Evolutionary conservation across 2,113 vertebrate species (phyloP), one percentile per base, ranked within the genome.

Genomic region (Oceanites oceanicus): DNA sequence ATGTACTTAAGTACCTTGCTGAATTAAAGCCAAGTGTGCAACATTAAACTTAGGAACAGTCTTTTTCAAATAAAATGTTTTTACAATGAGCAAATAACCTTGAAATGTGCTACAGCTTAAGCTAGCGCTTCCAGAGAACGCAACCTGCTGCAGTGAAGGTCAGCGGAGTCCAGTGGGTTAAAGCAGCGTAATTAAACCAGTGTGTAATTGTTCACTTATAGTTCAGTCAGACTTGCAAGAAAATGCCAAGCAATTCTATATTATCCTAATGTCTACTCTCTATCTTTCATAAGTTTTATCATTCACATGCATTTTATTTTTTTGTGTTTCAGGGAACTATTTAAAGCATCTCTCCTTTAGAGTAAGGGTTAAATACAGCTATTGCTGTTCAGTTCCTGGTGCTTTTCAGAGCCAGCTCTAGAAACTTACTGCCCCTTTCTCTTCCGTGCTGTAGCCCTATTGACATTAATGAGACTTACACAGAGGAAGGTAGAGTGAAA

Each of bases 101-200:
- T 15, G 2, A 94, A 94, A 94, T 29, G 20, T 40, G 61, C 82
- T 90, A 36, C 44, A 75, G 44, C 42, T 85, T 47, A 49, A 84
- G 40, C 9, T 15, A 49, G 42, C 2, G 1, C 50, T 73, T 93
- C 29, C 86, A 88, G 74, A 82, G 66, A 53, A 62, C 9, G 1
- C 40, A 87, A 65, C 36, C 70, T 87, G 73, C 40, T 79, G 1
- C 23, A 75, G 36, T 1, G 25, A 85, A 78, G 73, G 58, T 75
- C 86, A 53, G 30, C 0, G 0, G 63, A 49, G 56, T 26, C 27
- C 0, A 2, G 52, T 6, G n/a, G 65, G 56, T 68, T 75, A 86
- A 67, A 89, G 68, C 34, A 61, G 40, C 0, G 0, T 52, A 38
- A 73, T 72, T 67, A 91, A 80, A 83, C 6, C 36, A 15, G 29